Conservation (phyloP, 1,140 invertebrate species). For the Heliconius hewitsoni region DNA sequence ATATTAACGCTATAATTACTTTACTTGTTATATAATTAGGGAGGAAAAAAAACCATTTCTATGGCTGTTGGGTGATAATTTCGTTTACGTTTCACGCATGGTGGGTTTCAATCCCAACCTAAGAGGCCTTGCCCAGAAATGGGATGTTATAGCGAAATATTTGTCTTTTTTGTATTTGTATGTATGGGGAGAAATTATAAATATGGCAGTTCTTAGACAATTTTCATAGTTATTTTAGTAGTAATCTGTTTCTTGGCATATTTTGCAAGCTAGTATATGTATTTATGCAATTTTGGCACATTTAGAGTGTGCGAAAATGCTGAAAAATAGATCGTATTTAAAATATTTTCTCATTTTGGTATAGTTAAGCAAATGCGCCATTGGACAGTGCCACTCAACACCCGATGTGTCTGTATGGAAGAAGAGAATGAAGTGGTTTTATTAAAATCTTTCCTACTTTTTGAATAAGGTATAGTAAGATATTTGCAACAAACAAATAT, state of each 20-base stretch:
- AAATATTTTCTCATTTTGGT: no score
- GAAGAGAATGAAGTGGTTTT: background rate
- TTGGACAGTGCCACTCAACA: no score
- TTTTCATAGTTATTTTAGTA: background rate
- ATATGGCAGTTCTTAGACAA: background rate
- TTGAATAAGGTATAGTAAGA: background rate
- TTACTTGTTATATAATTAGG: background rate
- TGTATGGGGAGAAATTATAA: conserved; percentile 4
- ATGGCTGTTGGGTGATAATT: background rate
- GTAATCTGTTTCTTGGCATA: background rate
- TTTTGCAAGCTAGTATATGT: background rate
- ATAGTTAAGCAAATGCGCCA: no score
- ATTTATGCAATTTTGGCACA: background rate
- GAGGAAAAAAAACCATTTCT: background rate
- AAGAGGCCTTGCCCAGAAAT: conserved; percentile 1
- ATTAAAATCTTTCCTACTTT: background rate
- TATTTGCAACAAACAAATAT: background rate
- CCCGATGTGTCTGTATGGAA: background rate
- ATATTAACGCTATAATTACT: conserved; percentile 20
- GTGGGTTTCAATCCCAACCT: background rate
- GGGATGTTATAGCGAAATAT: conserved; percentile 8
- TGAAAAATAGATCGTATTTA: no score
- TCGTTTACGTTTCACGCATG: background rate
- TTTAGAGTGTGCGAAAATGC: no score
- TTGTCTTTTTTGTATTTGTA: background rate